Percentiles rank a stretch among this genome's conserved stretches.
These are phyloP conservation scores for Onychostoma macrolepis DNA, from an alignment of 2,113 vertebrate genomes.

Conservation along the genomic window DNA sequence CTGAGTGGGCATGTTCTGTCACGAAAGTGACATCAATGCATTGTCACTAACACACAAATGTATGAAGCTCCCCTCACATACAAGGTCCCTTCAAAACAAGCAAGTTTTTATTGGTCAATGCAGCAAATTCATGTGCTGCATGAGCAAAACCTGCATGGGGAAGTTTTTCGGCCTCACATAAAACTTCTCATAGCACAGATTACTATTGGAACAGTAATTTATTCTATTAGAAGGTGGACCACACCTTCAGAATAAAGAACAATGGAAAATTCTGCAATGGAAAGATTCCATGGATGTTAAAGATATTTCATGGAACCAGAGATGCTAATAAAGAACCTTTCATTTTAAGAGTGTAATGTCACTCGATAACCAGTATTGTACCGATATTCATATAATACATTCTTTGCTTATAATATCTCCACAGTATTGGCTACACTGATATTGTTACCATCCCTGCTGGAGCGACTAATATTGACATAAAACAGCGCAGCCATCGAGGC, in stretches of 20 bases:
- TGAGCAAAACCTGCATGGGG: no score
- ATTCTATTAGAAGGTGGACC: no score
- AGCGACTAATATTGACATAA: constrained; percentile 94
- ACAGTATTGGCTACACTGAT: constrained; percentile 92
- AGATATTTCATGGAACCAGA: background rate
- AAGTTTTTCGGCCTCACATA: background rate
- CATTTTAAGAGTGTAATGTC: background rate
- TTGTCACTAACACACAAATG: background rate
- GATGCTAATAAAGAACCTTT: background rate
- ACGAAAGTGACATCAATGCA: background rate
- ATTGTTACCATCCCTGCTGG: constrained; percentile 91
- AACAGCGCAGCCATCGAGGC: constrained; percentile 90
- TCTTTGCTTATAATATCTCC: constrained; percentile 39
- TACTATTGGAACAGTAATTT: background rate
- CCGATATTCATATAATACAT: background rate
- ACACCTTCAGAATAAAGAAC: no score
- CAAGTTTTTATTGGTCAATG: no score
- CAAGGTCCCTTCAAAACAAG: background rate
- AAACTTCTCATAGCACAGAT: background rate
- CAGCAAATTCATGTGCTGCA: no score
- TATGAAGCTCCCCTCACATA: background rate
- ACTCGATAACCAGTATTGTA: background rate
- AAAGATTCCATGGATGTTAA: background rate
- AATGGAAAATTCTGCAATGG: background rate
- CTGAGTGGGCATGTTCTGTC: background rate